phyloP scores from a whole-genome alignment of 1,140 invertebrate genomes.

The Diachasma alloeum region DNA sequence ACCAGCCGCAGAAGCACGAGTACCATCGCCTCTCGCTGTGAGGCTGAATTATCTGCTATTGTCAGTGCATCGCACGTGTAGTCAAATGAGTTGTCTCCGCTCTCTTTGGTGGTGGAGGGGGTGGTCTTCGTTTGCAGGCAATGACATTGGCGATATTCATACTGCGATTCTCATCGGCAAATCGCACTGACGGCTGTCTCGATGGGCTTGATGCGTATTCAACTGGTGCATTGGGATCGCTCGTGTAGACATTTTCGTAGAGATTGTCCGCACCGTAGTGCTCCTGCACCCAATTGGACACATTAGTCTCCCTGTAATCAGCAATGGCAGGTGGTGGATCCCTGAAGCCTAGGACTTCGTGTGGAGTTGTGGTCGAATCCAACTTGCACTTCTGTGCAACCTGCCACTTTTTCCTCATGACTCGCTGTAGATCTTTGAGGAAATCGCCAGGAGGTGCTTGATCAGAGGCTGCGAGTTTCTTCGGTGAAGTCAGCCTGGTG shows the following conservation, averaged over 20 bases:
- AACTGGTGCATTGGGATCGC: conserved; percentile 56
- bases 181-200: conserved; percentile 47
- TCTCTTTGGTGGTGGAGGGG: conserved; percentile 80
- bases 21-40: conserved; percentile 52
- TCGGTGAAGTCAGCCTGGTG: conserved; percentile 76
- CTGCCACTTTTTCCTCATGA: conserved; percentile 94
- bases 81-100: conserved; percentile 81
- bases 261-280: conserved; percentile 78
- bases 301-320: conserved; percentile 82
- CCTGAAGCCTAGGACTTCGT: conserved; percentile 89
- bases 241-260: conserved; percentile 70
- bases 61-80: conserved; percentile 63
- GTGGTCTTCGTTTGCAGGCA: conserved; percentile 70
- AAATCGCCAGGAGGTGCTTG: conserved; percentile 85
- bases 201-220: conserved; percentile 62
- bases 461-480: conserved; percentile 75
- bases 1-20: conserved; percentile 57
- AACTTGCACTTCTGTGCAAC: conserved; percentile 90
- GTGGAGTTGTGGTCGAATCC: conserved; percentile 84
- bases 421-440: conserved; percentile 85
- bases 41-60: conserved; percentile 59
- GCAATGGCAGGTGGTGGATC: conserved; percentile 74
- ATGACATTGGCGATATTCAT: conserved; percentile 54
- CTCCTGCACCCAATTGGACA: conserved; percentile 90
- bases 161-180: conserved; percentile 52